Evolutionary conservation across 2,888 invertebrate genomes (phyloP).

Genomic region (Coremacera marginata): DNA sequence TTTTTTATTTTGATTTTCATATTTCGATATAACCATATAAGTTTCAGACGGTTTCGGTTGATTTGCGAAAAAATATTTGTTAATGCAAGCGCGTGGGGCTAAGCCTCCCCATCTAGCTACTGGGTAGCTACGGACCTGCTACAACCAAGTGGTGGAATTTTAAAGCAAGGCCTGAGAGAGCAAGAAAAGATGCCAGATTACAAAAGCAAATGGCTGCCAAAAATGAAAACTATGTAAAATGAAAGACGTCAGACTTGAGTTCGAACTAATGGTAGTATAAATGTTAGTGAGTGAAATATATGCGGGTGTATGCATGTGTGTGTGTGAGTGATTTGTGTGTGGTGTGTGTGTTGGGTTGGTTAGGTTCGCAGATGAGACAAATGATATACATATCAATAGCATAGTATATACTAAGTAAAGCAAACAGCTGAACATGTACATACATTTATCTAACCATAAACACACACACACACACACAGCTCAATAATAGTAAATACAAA

Average conservation of each 20-base stretch:
- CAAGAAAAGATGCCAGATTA: not conserved
- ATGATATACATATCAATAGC: not conserved
- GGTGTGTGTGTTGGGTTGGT: constrained; percentile 13
- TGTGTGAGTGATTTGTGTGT: constrained; percentile 26
- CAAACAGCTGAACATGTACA: too few species aligned
- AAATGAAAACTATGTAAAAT: constrained; percentile 40
- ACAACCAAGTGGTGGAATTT: constrained; percentile 58
- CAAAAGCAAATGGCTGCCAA: constrained; percentile 59
- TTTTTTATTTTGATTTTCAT: too few species aligned
- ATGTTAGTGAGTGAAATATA: not conserved
- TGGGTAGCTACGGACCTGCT: too few species aligned
- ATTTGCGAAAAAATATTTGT: too few species aligned
- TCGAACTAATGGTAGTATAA: not conserved
- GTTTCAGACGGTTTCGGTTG: too few species aligned
- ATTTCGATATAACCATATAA: too few species aligned
- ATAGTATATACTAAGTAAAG: not conserved
- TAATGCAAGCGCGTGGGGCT: too few species aligned
- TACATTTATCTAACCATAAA: too few species aligned
- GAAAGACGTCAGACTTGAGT: not conserved
- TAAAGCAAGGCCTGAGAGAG: not conserved
- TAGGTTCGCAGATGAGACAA: not conserved
- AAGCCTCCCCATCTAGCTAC: too few species aligned
- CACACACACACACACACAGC: not conserved
- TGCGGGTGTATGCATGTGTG: constrained; percentile 2
- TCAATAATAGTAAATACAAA: not conserved